These are phyloP conservation scores for crab-eating macaque (Macaca fascicularis) DNA, from an alignment of 2,113 vertebrate genomes.

Conservation along the genomic window T2T-MFA8v1.1 NC_088390.1:3627001-3627500, in stretches of 20 bases:
- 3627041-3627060: background rate
- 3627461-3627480: background rate
- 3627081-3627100: background rate
- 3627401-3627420: background rate
- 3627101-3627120: background rate
- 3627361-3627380: background rate
- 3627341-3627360: background rate
- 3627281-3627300: constrained; percentile 86
- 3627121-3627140: background rate
- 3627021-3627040: rapidly evolving
- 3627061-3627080: background rate
- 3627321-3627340: background rate
- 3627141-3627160: background rate
- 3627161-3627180: background rate
- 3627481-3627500: background rate
- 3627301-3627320: constrained; percentile 51
- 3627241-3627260: constrained; percentile 88
- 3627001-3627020: background rate
- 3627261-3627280: constrained; percentile 80
- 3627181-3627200: constrained; percentile 79
- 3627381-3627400: background rate
- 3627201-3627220: constrained; percentile 93
- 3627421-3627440: background rate
- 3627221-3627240: constrained; percentile 86
- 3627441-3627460: background rate